Conservation (phyloP, 2,888 invertebrate genomes). For the Oxyteleia sp. region DNA sequence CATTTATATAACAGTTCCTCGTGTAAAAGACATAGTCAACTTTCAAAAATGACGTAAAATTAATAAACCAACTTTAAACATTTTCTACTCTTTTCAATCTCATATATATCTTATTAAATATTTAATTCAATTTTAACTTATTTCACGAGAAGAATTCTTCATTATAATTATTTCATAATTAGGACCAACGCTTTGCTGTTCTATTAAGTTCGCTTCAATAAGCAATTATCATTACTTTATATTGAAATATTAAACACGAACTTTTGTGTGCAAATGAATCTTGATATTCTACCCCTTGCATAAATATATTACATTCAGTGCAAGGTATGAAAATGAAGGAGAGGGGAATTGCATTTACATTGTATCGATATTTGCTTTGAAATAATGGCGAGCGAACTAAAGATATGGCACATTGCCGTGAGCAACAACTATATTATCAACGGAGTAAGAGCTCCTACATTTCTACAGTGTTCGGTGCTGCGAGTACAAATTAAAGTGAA, state of each 20-base stretch:
- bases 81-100: no score
- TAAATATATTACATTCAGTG: conserved; percentile 29
- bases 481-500: conserved; percentile 66
- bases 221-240: conserved; percentile 18
- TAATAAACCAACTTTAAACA: background rate
- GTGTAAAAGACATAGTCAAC: conserved; percentile 11
- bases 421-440: conserved; percentile 60
- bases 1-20: background rate
- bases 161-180: conserved; percentile 9
- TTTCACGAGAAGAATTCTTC: background rate
- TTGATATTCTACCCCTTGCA: conserved; percentile 15
- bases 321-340: conserved; percentile 43
- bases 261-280: conserved; percentile 28
- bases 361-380: conserved; percentile 53
- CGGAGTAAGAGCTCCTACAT: conserved; percentile 34
- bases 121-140: no score
- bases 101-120: no score
- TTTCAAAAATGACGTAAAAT: background rate
- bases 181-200: background rate
- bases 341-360: conserved; percentile 55
- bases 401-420: conserved; percentile 41
- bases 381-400: conserved; percentile 46
- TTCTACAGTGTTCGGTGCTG: conserved; percentile 40
- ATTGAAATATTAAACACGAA: conserved; percentile 25
- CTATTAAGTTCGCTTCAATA: conserved; percentile 13